phyloP scores from a whole-genome alignment of 2,113 vertebrate species.

The Bubo scandiacus region DNA sequence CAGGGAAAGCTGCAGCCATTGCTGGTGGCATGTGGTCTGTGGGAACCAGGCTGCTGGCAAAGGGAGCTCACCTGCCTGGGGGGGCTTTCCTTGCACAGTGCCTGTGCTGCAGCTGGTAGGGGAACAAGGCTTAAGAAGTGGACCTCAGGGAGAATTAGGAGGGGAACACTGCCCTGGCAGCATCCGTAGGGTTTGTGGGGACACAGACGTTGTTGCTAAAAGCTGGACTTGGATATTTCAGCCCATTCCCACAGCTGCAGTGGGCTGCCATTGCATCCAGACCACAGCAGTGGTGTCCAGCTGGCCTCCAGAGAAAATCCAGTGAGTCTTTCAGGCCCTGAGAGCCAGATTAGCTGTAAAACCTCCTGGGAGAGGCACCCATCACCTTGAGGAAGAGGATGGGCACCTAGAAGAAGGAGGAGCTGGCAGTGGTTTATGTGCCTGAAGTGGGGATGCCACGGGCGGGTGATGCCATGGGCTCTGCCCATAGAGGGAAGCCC shows the following conservation, averaged over 20 bases:
- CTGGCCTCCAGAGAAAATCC: not conserved
- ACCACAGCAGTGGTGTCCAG: not conserved
- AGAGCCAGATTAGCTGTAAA: not conserved
- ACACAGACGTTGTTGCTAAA: not conserved
- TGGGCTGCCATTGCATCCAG: not conserved
- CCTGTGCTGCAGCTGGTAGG: not conserved
- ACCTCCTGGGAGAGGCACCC: not conserved
- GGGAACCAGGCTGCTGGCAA: not conserved
- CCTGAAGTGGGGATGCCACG: accelerated
- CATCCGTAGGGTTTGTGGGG: accelerated
- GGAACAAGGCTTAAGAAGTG: not conserved
- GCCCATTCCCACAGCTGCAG: not conserved
- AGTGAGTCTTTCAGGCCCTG: not conserved
- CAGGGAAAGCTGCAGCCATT: not conserved
- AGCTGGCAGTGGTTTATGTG: not conserved
- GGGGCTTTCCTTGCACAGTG: not conserved
- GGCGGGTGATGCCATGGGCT: not conserved
- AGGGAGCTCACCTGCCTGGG: not conserved
- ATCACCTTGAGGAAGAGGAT: not conserved
- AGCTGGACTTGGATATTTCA: not conserved
- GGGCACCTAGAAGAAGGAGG: not conserved
- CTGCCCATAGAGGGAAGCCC: not conserved
- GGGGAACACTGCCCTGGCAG: not conserved
- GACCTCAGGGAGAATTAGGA: not conserved
- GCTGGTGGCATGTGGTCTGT: not conserved